phyloP scores from a whole-genome alignment of 2,888 invertebrate species.

The Pachydiplax longipennis region DNA sequence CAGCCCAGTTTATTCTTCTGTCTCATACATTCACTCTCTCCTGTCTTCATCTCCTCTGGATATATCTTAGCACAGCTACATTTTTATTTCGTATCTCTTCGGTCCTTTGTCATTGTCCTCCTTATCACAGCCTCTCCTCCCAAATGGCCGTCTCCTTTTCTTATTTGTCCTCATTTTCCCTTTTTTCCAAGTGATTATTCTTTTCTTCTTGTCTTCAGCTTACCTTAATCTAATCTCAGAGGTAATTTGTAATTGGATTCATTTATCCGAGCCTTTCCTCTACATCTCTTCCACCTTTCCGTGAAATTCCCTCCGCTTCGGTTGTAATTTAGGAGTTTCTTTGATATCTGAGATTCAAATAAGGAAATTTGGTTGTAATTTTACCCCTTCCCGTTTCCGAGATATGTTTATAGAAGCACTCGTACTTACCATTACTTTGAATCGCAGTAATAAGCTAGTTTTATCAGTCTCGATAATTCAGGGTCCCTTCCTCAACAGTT shows the following conservation, averaged over 20 bases:
- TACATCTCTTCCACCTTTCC: background rate
- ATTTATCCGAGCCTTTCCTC: background rate
- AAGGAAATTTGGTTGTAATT: background rate
- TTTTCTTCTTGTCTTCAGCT: background rate
- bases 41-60: background rate
- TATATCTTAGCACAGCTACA: background rate
- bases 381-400: background rate
- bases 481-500: no score
- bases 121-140: background rate
- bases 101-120: background rate
- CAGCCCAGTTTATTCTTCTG: background rate
- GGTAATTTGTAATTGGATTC: background rate
- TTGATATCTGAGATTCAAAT: background rate
- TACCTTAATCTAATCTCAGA: background rate
- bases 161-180: background rate
- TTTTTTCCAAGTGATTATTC: background rate
- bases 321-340: background rate
- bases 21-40: background rate
- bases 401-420: background rate
- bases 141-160: background rate
- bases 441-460: background rate
- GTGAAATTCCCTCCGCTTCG: background rate
- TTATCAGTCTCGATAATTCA: background rate
- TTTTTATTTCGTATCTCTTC: background rate
- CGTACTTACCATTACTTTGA: background rate